A percentile compares a stretch with the other conserved stretches of the same genome.
phyloP scores from a whole-genome alignment of 2,113 vertebrate genomes.

The Gasterosteus aculeatus region DNA sequence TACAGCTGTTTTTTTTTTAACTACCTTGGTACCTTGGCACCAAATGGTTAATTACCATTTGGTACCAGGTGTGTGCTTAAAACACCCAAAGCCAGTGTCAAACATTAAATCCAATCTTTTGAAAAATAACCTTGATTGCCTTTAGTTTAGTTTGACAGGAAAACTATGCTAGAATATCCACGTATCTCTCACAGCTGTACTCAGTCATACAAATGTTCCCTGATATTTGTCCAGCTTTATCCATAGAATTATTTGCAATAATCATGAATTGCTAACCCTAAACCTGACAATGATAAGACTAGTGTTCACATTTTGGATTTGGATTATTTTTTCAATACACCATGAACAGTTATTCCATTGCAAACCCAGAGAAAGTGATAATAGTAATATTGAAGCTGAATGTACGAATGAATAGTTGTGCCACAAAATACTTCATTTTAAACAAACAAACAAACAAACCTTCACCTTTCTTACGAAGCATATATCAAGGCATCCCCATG shows the following conservation, averaged over 20 bases:
- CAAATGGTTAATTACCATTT: not conserved
- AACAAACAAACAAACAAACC: not conserved
- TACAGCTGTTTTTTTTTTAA: no score
- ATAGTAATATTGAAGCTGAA: conserved; percentile 4
- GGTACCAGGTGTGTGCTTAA: not conserved
- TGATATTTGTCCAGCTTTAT: no score
- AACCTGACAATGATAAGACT: not conserved
- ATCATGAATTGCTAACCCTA: not conserved
- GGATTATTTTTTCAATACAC: not conserved
- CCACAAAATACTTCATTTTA: not conserved
- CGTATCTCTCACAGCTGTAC: no score
- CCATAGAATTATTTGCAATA: not conserved
- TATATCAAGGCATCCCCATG: not conserved
- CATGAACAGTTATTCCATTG: not conserved
- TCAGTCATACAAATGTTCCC: no score
- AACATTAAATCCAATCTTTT: not conserved
- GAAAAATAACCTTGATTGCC: not conserved
- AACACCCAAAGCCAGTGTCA: not conserved
- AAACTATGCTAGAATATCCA: not conserved
- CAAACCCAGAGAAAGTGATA: not conserved
- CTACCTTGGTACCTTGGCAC: not conserved
- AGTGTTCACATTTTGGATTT: not conserved
- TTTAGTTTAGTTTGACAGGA: not conserved
- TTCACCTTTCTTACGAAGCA: not conserved
- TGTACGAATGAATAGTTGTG: not conserved